Base-by-base conservation (phyloP, 2,888 invertebrate genomes). In the Andrena bicolor region DNA sequence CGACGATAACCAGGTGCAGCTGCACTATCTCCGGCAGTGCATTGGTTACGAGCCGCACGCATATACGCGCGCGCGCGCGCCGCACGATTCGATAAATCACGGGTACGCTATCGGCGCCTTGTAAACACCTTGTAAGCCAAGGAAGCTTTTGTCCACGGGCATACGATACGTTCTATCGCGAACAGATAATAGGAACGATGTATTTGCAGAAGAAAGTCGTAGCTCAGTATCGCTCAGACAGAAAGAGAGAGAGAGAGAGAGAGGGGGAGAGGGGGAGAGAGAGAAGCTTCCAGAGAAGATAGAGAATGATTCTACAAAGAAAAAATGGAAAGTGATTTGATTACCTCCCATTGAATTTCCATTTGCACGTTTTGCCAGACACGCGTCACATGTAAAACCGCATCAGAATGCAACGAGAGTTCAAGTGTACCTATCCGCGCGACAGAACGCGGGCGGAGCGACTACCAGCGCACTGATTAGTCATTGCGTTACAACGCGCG, bases 41-140 rank as follows among this genome's bases (percentile, higher is more conserved):
- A 32, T 56, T 64, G 48, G 65, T 13, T 28, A 48, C 60, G 10
- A n/a, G 20, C 63, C 2, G 60, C 70, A 20, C 58, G 48, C 70
- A 70, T 53, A 41, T 64, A 48, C n/a, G n/a, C n/a, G n/a, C n/a
- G n/a, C 28, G n/a, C 64, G 69, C 20, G 23, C 4, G 71, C 48
- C n/a, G 26, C 28, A 23, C 60, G 70, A 80, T 80, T 85, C 76
- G 74, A 86, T 83, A 83, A 86, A 83, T 80, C 80, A 68, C 56
- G 66, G 28, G 76, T 58, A 20, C 69, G 69, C 51, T 64, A 58
- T 82, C 76, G 69, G 16, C 16, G 20, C 30, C 63, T 73, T 61
- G 73, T 83, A 65, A 80, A 74, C 69, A 80, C 32, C 30, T 60
- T 68, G 73, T 74, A 85, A 73, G 73, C 65, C 49, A 56, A 71